Evolutionary conservation across 2,113 vertebrate species (phyloP).

Genomic region (Mus pahari): DNA sequence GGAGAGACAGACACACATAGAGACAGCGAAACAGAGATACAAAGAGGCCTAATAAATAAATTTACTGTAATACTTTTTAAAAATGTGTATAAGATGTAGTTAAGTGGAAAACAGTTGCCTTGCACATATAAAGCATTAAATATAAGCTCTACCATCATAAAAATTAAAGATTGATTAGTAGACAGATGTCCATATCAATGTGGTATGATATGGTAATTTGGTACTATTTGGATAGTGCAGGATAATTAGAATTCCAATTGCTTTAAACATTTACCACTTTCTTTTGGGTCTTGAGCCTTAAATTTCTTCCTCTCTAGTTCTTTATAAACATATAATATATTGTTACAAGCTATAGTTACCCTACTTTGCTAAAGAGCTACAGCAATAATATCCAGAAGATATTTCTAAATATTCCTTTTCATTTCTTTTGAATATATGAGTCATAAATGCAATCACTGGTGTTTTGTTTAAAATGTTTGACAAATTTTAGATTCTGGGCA

Average conservation of each 20-base stretch:
- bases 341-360: neutral
- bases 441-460: conserved; percentile 1
- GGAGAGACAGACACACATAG: neutral
- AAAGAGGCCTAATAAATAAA: neutral
- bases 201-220: neutral
- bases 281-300: neutral
- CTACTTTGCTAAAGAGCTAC: neutral
- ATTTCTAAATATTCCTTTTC: neutral
- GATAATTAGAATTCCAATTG: neutral
- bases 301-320: neutral
- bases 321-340: neutral
- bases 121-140: neutral
- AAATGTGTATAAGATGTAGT: neutral
- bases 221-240: neutral
- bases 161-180: neutral
- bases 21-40: neutral
- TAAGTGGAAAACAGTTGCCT: too few species aligned
- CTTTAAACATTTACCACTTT: neutral
- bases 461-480: conserved; percentile 21
- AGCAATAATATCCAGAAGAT: neutral
- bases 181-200: neutral
- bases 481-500: neutral
- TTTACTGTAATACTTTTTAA: neutral
- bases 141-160: neutral
- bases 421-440: neutral